These are phyloP conservation scores for Lagria hirta DNA, from an alignment of 2,888 invertebrate genomes.

Conservation along the genomic window DNA sequence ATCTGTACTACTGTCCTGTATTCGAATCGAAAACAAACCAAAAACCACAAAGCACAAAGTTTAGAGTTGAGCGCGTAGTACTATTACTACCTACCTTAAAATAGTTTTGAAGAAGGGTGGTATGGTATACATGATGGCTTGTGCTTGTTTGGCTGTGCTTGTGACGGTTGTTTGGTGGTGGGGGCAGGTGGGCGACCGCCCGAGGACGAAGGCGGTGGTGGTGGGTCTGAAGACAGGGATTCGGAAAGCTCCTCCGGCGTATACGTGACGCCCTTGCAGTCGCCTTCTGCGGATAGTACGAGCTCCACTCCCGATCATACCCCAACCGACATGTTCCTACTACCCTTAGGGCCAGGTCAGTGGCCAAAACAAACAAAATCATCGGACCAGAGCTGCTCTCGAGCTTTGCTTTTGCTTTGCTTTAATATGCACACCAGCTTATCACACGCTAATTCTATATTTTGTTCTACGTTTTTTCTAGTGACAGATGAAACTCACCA, in stretches of 20 bases:
- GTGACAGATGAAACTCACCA: no score
- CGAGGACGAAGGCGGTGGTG: slow-evolving; percentile 42
- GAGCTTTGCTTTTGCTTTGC: no score
- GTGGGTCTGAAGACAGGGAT: slow-evolving; percentile 32
- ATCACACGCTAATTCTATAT: slow-evolving; percentile 36
- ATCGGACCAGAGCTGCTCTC: slow-evolving; percentile 54
- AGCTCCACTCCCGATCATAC: slow-evolving; percentile 41
- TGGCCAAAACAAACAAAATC: no score
- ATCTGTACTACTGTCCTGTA: no score
- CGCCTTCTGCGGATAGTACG: slow-evolving; percentile 38
- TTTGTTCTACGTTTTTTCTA: slow-evolving; percentile 12
- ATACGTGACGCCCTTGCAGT: slow-evolving; percentile 38
- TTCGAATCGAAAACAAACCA: no score
- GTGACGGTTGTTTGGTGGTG: slow-evolving; percentile 50
- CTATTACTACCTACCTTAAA: no score
- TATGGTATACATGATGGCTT: slow-evolving; percentile 47
- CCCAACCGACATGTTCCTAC: slow-evolving; percentile 45
- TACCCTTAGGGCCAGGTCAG: slow-evolving; percentile 56
- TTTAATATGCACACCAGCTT: slow-evolving; percentile 44
- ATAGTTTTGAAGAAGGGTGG: slow-evolving; percentile 19
- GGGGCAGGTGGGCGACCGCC: slow-evolving; percentile 47
- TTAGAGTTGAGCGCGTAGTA: no score
- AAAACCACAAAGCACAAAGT: no score
- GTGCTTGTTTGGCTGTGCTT: slow-evolving; percentile 51
- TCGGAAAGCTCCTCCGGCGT: slow-evolving; percentile 38